Percentiles rank a stretch among this genome's conserved stretches.
phyloP scores from a whole-genome alignment of 2,797 vertebrate species.

The Agapornis canus region DNA sequence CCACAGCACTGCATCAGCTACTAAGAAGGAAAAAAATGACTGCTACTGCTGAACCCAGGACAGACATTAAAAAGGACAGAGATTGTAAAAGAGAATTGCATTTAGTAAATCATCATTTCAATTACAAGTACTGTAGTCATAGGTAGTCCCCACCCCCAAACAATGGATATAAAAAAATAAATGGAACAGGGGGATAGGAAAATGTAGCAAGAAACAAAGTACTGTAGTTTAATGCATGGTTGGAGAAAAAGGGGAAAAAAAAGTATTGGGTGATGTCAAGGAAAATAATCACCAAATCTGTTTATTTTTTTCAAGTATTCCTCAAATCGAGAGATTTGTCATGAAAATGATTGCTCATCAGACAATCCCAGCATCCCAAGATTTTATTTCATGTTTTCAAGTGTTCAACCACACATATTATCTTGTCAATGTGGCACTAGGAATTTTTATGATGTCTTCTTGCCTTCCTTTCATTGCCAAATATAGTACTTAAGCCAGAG shows the following conservation, averaged over 20 bases:
- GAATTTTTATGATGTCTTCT: background rate
- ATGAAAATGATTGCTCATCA: background rate
- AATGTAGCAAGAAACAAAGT: background rate
- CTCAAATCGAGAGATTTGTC: background rate
- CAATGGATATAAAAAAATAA: background rate
- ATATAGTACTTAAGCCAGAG: rapidly evolving
- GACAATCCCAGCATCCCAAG: background rate
- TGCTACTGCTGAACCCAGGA: no score
- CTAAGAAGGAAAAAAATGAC: no score
- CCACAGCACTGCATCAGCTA: no score
- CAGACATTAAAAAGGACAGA: background rate
- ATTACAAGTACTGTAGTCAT: background rate
- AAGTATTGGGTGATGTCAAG: background rate
- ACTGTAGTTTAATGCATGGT: background rate
- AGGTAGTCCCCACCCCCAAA: background rate
- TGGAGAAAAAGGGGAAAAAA: background rate
- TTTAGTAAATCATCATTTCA: background rate
- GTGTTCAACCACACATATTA: background rate
- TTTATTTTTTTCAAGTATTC: background rate
- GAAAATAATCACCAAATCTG: background rate
- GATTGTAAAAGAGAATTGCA: background rate
- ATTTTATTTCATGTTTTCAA: background rate
- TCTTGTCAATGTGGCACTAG: background rate
- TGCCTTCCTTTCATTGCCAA: background rate
- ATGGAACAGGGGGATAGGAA: background rate